Percentiles rank a stretch among this genome's conserved stretches.
These are phyloP conservation scores for Dorcus hopei DNA, from an alignment of 2,888 invertebrate genomes.

Conservation along the genomic window DNA sequence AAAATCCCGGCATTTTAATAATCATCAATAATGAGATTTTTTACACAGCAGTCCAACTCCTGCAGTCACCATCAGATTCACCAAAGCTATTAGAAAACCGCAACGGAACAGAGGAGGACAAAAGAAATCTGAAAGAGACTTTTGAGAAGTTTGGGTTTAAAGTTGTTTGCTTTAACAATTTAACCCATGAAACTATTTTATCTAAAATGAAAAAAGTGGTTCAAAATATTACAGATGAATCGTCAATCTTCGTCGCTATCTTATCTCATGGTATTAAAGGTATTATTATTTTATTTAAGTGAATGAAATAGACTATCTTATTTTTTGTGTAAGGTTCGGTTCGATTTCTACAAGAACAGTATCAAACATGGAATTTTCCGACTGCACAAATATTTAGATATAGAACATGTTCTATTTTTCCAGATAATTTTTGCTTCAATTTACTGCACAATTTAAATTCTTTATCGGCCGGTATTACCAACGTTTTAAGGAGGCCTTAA, in stretches of 20 bases:
- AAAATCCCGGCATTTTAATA: constrained; percentile 43
- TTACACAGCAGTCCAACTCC: constrained; percentile 28
- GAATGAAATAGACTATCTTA: neutral
- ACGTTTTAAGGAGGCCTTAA: too few species aligned
- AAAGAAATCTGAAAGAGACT: constrained; percentile 36
- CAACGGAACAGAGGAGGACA: constrained; percentile 45
- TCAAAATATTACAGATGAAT: constrained; percentile 34
- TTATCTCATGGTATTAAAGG: constrained; percentile 49
- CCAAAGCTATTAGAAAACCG: constrained; percentile 37
- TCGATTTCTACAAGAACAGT: too few species aligned
- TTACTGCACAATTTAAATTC: too few species aligned
- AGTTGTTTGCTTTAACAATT: constrained; percentile 35
- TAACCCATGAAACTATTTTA: constrained; percentile 37
- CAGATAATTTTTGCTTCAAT: too few species aligned
- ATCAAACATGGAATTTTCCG: too few species aligned
- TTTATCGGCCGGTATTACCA: too few species aligned
- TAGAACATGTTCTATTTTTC: too few species aligned
- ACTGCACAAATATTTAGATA: too few species aligned
- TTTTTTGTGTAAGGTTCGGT: too few species aligned
- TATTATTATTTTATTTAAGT: constrained; percentile 19
- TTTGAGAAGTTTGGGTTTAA: constrained; percentile 46
- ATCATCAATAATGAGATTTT: constrained; percentile 48
- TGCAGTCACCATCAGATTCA: constrained; percentile 16
- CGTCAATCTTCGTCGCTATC: constrained; percentile 49
- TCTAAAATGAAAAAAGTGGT: constrained; percentile 31